Percentiles rank a stretch among this genome's conserved stretches.
Evolutionary conservation across 2,797 vertebrate genomes (phyloP).

Genomic region (Knipowitschia caucasica): DNA sequence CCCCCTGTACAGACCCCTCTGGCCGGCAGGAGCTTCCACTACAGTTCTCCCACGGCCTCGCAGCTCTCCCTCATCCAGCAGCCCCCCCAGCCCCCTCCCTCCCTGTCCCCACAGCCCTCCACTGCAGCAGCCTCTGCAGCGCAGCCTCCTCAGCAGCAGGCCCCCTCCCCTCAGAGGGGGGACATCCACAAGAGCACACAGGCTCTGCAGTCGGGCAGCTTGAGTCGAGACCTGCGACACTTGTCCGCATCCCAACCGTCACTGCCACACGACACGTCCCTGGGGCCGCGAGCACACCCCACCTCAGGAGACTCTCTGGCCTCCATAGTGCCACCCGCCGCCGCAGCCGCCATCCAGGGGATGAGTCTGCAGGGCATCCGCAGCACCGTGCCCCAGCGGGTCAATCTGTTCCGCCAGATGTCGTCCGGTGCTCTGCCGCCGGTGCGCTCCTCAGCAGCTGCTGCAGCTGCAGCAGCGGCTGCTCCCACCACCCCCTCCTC

Average conservation of each 20-base stretch:
- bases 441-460: constrained; percentile 71
- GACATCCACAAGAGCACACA: constrained; percentile 91
- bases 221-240: constrained; percentile 90
- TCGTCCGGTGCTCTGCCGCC: constrained; percentile 93
- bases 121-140: constrained; percentile 19
- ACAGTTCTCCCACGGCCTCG: constrained; percentile 87
- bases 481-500: constrained; percentile 62
- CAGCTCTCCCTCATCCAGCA: constrained; percentile 91
- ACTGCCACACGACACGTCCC: constrained; percentile 90
- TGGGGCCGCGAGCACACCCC: constrained; percentile 85
- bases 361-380: constrained; percentile 80
- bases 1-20: constrained; percentile 91
- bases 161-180: constrained; percentile 81
- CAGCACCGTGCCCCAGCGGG: constrained; percentile 85
- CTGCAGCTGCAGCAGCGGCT: constrained; percentile 59
- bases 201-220: constrained; percentile 87
- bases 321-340: constrained; percentile 81
- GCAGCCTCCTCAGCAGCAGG: constrained; percentile 70
- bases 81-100: constrained; percentile 32
- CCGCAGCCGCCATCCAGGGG: constrained; percentile 67
- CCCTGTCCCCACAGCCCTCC: constrained; percentile 20
- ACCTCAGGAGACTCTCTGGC: constrained; percentile 91
- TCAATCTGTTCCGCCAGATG: constrained; percentile 95
- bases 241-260: constrained; percentile 97
- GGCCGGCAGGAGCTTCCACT: constrained; percentile 92